A percentile compares a stretch with the other conserved stretches of the same genome.
Conservation (phyloP, 1,140 invertebrate species). For the Drosophila jambulina region DNA sequence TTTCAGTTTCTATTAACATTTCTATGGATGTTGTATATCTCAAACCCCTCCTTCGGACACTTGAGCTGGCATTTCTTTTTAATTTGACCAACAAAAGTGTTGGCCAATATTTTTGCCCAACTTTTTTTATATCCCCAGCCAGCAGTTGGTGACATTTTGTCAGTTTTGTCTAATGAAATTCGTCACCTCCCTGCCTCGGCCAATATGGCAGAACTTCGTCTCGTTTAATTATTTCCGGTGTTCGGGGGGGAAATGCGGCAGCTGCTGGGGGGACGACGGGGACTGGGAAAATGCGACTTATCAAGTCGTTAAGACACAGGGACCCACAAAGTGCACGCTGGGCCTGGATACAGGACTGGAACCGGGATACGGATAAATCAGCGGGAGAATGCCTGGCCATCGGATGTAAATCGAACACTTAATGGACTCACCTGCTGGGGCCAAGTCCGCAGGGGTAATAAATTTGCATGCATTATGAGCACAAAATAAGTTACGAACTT, state of each 20-base stretch:
- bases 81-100: conserved; percentile 64
- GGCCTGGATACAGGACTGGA: conserved; percentile 3
- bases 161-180: conserved; percentile 73
- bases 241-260: conserved; percentile 35
- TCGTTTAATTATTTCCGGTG: conserved; percentile 69
- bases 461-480: conserved; percentile 78
- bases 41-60: background rate
- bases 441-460: conserved; percentile 41
- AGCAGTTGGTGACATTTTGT: conserved; percentile 35
- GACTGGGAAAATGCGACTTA: conserved; percentile 52
- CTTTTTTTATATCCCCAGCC: conserved; percentile 73
- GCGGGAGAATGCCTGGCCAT: conserved; percentile 29
- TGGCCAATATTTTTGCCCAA: conserved; percentile 66
- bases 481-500: conserved; percentile 78
- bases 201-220: conserved; percentile 61
- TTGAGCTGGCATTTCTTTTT: conserved; percentile 48
- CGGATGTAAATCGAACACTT: conserved; percentile 79
- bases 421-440: conserved; percentile 67
- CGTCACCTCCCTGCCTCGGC: conserved; percentile 43
- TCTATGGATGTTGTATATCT: too few species aligned
- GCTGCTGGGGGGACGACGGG: conserved; percentile 6
- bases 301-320: conserved; percentile 56
- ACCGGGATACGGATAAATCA: conserved; percentile 53
- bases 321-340: conserved; percentile 56
- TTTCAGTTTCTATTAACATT: background rate